Base-by-base conservation (phyloP, 2,797 vertebrate genomes). In the Spinus olivaceus region DNA sequence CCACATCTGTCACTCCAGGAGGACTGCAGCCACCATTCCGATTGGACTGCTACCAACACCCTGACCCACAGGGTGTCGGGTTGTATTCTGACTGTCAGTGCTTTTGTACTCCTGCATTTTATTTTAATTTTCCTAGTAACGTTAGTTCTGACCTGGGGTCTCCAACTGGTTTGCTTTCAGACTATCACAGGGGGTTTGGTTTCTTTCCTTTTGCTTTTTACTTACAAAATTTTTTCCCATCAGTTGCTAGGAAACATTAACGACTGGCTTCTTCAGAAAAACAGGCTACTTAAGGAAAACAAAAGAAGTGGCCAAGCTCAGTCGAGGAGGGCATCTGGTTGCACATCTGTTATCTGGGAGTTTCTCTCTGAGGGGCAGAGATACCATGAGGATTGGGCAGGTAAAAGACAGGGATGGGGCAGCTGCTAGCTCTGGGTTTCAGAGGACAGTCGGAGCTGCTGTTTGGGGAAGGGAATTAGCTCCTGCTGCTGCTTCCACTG, bases 231-330 rank as follows among this genome's bases (percentile, higher is more conserved):
- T 51, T 51, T 67, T 69, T 24, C 28, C 35, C 9, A 2, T 14
- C 19, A 51, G 2, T 32, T 69, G 16, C 66, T 24, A 32, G 49
- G 66, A 39, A 39, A 51, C 9, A 41, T 24, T 39, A 51, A 69
- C 0, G 0, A 32, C 21, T 51, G 66, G 21, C 4, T 32, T 24
- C 21, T 39, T 39, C 6, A 51, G 49, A 24, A 14, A 18, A 69
- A 19, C 12, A 32, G 35, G 33, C 4, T 39, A 32, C 28, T 51
- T 39, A 16, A 69, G 35, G 23, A 51, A 23, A 69, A 24, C 11
- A 24, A 24, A 18, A 39, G 16, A 51, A 7, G 22, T 51, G 12
- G 21, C 9, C 4, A 24, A 18, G 28, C 35, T 41, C 16, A 70
- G 47, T 28, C 16, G 66, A 51, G 47, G 35, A 32, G 15, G 27